Conservation (phyloP, 2,888 invertebrate genomes). For the Megaustenia siamemsis region DNA sequence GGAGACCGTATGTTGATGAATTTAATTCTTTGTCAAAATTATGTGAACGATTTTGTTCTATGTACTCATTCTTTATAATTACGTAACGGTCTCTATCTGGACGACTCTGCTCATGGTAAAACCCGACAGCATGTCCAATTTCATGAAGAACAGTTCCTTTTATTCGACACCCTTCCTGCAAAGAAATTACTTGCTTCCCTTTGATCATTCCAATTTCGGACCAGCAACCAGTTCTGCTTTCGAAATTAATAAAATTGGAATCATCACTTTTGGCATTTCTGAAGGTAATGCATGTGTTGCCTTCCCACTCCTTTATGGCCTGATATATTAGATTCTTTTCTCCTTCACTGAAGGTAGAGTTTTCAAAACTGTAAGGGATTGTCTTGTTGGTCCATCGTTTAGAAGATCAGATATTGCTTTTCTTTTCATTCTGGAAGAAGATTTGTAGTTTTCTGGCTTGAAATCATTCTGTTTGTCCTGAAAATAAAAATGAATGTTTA, state of each 20-base stretch:
- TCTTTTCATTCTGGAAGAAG: slow-evolving; percentile 31
- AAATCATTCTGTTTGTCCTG: not conserved
- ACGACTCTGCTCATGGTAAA: slow-evolving; percentile 69
- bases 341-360: slow-evolving; percentile 4
- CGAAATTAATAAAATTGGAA: slow-evolving; percentile 41
- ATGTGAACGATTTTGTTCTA: slow-evolving; percentile 57
- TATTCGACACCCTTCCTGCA: slow-evolving; percentile 42
- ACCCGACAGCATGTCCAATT: slow-evolving; percentile 68
- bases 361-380: slow-evolving; percentile 47
- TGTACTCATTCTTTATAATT: slow-evolving; percentile 64
- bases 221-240: slow-evolving; percentile 54
- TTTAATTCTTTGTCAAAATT: slow-evolving; percentile 66
- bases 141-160: slow-evolving; percentile 64
- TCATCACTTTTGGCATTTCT: slow-evolving; percentile 4
- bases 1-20: slow-evolving; percentile 60
- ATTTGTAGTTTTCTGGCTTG: not conserved
- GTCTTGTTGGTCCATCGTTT: slow-evolving; percentile 45
- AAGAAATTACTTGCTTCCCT: slow-evolving; percentile 42
- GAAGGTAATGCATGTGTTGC: slow-evolving; percentile 51
- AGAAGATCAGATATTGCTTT: slow-evolving; percentile 43
- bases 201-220: slow-evolving; percentile 52
- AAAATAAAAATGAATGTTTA: no score
- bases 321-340: slow-evolving; percentile 20
- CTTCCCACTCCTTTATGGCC: slow-evolving; percentile 53
- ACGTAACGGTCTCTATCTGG: slow-evolving; percentile 67